Conservation (phyloP, 1,140 invertebrate species). For the Drosophila melanogaster region Release_6_plus_ISO1_MT NT_033779.5:17042001-17042500, state of each 20-base stretch:
- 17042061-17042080: not conserved
- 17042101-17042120: slow-evolving; percentile 5
- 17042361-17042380: not conserved
- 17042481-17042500: slow-evolving; percentile 33
- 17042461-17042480: slow-evolving; percentile 5
- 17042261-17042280: too few species aligned
- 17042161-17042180: not conserved
- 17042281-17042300: too few species aligned
- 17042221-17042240: too few species aligned
- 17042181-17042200: not conserved
- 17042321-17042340: not conserved
- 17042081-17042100: slow-evolving; percentile 11
- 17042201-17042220: not conserved
- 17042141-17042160: too few species aligned
- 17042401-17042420: slow-evolving; percentile 5
- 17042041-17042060: slow-evolving; percentile 20
- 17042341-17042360: not conserved
- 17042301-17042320: too few species aligned
- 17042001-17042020: not conserved
- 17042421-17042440: slow-evolving; percentile 26
- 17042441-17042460: slow-evolving; percentile 10
- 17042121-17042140: not conserved
- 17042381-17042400: slow-evolving; percentile 7
- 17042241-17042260: too few species aligned
- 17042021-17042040: slow-evolving; percentile 1